Evolutionary conservation across 2,113 vertebrate genomes (phyloP).

Genomic region (Lucifuga dentata): DNA sequence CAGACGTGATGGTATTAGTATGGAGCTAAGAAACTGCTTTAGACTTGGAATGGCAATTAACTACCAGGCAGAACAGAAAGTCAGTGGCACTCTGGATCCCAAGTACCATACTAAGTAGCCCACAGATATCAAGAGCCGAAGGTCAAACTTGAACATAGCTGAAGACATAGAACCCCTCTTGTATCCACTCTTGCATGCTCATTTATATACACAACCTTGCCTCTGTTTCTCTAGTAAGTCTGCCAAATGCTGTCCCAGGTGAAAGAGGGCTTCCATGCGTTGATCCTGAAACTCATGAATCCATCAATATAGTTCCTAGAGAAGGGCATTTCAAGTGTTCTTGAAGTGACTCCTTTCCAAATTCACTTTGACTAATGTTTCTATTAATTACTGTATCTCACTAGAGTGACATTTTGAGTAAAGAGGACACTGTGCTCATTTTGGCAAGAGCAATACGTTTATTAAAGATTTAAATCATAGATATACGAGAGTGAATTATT

Average conservation of each 20-base stretch:
- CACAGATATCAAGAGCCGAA: conserved; percentile 17
- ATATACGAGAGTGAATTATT: conserved; percentile 42
- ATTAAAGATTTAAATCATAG: conserved; percentile 61
- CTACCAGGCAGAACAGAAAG: conserved; percentile 8
- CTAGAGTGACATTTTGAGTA: conserved; percentile 61
- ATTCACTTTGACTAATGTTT: conserved; percentile 69
- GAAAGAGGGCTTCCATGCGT: conserved; percentile 54
- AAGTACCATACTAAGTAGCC: conserved; percentile 41
- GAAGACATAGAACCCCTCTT: conserved; percentile 32
- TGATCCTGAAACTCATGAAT: conserved; percentile 61
- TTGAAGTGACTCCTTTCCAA: conserved; percentile 64
- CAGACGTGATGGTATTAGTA: neutral
- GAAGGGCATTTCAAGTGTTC: conserved; percentile 67
- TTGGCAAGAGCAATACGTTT: conserved; percentile 46
- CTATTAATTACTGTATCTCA: conserved; percentile 66
- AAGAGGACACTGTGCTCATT: conserved; percentile 54
- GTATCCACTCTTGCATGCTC: conserved; percentile 7
- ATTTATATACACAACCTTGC: conserved; percentile 60
- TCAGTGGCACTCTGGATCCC: conserved; percentile 19
- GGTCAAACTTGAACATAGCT: conserved; percentile 44
- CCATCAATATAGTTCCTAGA: conserved; percentile 58
- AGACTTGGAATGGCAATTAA: conserved; percentile 8
- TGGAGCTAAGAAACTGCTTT: conserved; percentile 12
- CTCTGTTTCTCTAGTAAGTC: conserved; percentile 47
- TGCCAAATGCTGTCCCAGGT: conserved; percentile 64